Percentiles rank a stretch among this genome's conserved stretches.
Evolutionary conservation across 1,140 invertebrate genomes (phyloP).

Genomic region (Phymorhynchus buccinoides): DNA sequence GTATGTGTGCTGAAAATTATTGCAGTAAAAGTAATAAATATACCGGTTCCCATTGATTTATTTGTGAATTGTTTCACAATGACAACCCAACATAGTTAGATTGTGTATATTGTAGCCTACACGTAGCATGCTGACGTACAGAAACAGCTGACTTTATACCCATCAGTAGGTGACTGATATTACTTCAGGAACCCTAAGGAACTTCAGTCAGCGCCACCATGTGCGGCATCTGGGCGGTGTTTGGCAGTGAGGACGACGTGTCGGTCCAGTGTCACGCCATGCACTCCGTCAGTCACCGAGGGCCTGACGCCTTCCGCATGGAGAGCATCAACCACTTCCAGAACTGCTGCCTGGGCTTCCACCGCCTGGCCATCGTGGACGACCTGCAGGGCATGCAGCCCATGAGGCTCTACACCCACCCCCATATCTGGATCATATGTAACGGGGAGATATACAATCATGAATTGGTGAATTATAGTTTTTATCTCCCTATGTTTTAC

Average conservation of each 20-base stretch:
- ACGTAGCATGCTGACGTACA: too few species aligned
- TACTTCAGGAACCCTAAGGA: too few species aligned
- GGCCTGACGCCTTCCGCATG: slow-evolving; percentile 80
- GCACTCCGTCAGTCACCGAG: slow-evolving; percentile 82
- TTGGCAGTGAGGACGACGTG: slow-evolving; percentile 78
- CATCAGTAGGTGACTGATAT: too few species aligned
- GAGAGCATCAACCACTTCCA: slow-evolving; percentile 72
- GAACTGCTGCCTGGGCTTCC: slow-evolving; percentile 81
- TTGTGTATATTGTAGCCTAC: too few species aligned
- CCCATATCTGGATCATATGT: slow-evolving; percentile 78
- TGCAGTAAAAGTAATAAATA: too few species aligned
- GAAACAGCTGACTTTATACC: too few species aligned
- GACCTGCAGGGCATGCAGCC: slow-evolving; percentile 88
- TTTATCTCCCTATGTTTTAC: too few species aligned
- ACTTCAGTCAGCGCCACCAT: slow-evolving; percentile 73
- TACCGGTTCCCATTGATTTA: too few species aligned
- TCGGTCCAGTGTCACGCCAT: slow-evolving; percentile 63
- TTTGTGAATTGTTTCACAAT: too few species aligned
- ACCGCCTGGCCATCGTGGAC: slow-evolving; percentile 86
- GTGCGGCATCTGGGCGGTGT: slow-evolving; percentile 92
- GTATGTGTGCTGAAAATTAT: too few species aligned
- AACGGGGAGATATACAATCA: slow-evolving; percentile 92
- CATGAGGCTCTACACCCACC: slow-evolving; percentile 69
- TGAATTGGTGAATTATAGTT: slow-evolving; percentile 72
- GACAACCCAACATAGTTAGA: too few species aligned